phyloP scores from a whole-genome alignment of 2,113 vertebrate genomes.

The Grus americana region DNA sequence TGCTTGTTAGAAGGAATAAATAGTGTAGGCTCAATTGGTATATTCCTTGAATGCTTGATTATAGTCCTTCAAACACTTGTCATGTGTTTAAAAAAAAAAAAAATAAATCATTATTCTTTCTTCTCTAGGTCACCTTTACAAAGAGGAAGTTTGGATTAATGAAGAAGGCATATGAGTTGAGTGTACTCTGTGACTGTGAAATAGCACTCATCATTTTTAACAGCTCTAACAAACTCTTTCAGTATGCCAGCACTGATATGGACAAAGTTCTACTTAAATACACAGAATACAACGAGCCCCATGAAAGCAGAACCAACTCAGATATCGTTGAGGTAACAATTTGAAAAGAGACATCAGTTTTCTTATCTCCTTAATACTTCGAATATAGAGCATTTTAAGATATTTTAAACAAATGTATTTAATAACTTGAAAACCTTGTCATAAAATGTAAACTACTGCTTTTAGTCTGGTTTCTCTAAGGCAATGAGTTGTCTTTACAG shows the following conservation, averaged over 20 bases:
- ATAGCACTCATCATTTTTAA: conserved; percentile 99
- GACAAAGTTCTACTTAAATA: conserved; percentile 99
- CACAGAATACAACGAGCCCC: conserved; percentile 98
- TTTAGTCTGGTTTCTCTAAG: background rate
- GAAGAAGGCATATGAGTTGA: conserved; percentile 99
- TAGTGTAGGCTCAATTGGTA: background rate
- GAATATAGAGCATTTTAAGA: background rate
- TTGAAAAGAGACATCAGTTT: background rate
- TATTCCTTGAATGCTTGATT: background rate
- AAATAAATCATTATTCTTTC: conserved; percentile 3
- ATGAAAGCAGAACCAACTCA: conserved; percentile 99
- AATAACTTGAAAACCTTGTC: background rate
- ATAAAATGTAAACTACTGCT: background rate
- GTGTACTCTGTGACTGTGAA: conserved; percentile 99
- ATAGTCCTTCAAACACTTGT: background rate
- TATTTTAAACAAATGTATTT: background rate
- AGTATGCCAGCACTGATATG: conserved; percentile 99
- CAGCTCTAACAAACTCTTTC: conserved; percentile 99
- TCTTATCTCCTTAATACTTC: background rate
- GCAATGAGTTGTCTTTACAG: background rate
- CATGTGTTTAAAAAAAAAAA: background rate
- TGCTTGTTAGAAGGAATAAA: background rate
- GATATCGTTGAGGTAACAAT: conserved; percentile 98
- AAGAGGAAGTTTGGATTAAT: conserved; percentile 99
- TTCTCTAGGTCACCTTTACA: conserved; percentile 94